Evolutionary conservation across 2,888 invertebrate genomes (phyloP).

Genomic region (Tridacna gigas): DNA sequence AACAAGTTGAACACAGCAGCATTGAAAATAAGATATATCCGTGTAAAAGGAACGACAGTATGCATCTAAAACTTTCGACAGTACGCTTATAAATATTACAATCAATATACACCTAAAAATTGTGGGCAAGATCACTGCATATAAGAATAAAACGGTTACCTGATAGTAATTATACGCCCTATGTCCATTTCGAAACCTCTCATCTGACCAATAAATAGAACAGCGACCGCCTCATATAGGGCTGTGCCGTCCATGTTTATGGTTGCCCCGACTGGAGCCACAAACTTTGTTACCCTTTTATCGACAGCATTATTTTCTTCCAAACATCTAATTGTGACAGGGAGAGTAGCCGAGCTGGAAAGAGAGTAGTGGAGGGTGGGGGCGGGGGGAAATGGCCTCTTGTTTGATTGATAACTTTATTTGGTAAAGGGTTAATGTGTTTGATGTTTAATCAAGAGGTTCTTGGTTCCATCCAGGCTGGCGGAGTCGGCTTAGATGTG

Average conservation of each 20-base stretch:
- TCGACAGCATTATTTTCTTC: conserved; percentile 95
- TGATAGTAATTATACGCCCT: conserved; percentile 73
- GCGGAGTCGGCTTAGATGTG: no score
- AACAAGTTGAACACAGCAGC: no score
- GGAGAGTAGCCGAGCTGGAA: conserved; percentile 91
- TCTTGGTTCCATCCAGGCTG: no score
- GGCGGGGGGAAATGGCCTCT: not conserved
- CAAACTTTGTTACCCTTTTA: conserved; percentile 94
- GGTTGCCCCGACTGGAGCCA: conserved; percentile 92
- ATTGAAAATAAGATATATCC: no score
- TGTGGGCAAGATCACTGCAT: no score
- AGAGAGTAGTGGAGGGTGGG: not conserved
- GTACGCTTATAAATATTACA: no score
- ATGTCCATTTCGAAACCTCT: conserved; percentile 87
- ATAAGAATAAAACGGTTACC: conserved; percentile 55
- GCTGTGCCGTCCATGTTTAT: conserved; percentile 92
- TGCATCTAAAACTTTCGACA: no score
- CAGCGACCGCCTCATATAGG: conserved; percentile 98
- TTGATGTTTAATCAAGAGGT: no score
- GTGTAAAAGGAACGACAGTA: no score
- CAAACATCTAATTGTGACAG: conserved; percentile 96
- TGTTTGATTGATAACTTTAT: no score
- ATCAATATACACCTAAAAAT: no score
- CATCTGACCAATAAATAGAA: conserved; percentile 98
- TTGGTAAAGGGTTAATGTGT: no score